phyloP scores from a whole-genome alignment of 2,888 invertebrate genomes.

The Rhagonycha fulva region DNA sequence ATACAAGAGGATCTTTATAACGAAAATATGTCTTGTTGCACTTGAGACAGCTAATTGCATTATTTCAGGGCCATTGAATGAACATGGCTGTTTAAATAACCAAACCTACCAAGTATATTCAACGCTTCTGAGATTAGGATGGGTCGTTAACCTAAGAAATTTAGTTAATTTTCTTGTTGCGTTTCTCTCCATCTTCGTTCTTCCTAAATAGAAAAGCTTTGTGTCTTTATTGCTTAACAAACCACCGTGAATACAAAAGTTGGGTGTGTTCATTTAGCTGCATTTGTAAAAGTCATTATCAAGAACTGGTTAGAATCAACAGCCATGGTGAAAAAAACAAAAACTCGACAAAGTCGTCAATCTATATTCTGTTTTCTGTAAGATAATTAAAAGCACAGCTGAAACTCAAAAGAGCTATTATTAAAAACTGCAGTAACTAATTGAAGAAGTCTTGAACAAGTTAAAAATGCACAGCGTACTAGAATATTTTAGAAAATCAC shows the following conservation, averaged over 20 bases:
- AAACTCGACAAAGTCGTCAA: background rate
- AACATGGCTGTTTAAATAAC: conserved; percentile 28
- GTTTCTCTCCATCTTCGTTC: conserved; percentile 10
- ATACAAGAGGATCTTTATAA: conserved; percentile 29
- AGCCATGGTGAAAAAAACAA: background rate
- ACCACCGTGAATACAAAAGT: background rate
- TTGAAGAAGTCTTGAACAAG: background rate
- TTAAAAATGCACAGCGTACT: background rate
- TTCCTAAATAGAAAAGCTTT: conserved; percentile 3
- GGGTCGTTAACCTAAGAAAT: conserved; percentile 42
- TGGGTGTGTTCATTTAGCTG: conserved; percentile 1
- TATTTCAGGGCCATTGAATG: conserved; percentile 31
- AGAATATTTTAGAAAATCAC: background rate
- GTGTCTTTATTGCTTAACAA: background rate
- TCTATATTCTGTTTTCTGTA: background rate
- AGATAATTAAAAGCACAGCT: background rate
- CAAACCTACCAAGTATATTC: conserved; percentile 32
- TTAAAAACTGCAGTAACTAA: background rate
- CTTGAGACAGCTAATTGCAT: conserved; percentile 33
- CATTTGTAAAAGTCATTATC: background rate
- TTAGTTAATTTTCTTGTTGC: conserved; percentile 21
- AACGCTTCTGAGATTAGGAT: conserved; percentile 45
- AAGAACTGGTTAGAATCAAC: conserved; percentile 1
- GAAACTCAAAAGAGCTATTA: background rate
- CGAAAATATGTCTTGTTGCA: conserved; percentile 30